Base-by-base conservation (phyloP, 2,113 vertebrate genomes). In the Etheostoma spectabile region DNA sequence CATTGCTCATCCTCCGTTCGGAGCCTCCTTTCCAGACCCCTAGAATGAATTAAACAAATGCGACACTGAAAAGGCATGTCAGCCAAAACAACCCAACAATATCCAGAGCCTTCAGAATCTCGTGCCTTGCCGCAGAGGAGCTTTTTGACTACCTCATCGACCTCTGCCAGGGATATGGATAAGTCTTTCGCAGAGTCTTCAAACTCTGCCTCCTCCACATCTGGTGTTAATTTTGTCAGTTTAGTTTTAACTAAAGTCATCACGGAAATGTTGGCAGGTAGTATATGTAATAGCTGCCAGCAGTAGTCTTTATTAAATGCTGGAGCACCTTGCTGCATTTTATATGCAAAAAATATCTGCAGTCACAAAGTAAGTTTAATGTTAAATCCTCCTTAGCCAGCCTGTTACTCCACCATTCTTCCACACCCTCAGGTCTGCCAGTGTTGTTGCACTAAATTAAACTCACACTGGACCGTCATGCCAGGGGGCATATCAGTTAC, bases 401-500 rank as follows among this genome's bases (percentile, higher is more conserved):
- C 86, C 78, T 79, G 67, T 68, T 83, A 67, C 70, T 56, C 51
- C 79, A 16, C 60, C 81, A n/a, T 84, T 86, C 69, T 68, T 62
- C 78, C 72, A 70, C 78, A 83, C 74, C 79, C 78, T 51, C 55
- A 8, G 79, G 74, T 88, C 69, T 83, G 65, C 82, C 75, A 85
- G 57, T 82, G 82, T 89, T 83, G 82, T 77, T 88, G 82, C 74
- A 74, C 83, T 77, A 83, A 85, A 91, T 89, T 84, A 80, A 59
- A 45, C 80, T 88, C 85, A 82, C 82, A 72, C 77, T 84, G 78
- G 89, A 79, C 86, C 70, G 51, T 64, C 63, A 22, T 71, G 85
- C 92, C 90, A 86, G 74, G 61, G 79, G 88, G 89, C 80, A 86
- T 86, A 90, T 89, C 88, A 88, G 81, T 66, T 84, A 80, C 84